Evolutionary conservation across 2,797 vertebrate species (phyloP).

Genomic region (Enteromius treurensis): DNA sequence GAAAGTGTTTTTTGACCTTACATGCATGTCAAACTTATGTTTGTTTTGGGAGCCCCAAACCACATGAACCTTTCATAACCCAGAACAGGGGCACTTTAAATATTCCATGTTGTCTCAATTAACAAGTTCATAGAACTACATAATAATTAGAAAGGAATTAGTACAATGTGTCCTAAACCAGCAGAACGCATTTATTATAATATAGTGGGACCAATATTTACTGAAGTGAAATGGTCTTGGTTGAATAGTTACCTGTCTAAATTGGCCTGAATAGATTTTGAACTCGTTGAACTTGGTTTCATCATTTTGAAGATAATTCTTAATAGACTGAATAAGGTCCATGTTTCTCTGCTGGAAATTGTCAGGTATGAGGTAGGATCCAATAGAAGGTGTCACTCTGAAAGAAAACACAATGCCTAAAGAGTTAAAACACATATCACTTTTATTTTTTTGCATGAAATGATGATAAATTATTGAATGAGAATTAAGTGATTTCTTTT

Average conservation of each 20-base stretch:
- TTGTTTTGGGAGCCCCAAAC: too few species aligned
- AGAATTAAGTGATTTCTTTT: background rate
- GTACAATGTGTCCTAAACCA: background rate
- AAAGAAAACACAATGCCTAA: conserved; percentile 17
- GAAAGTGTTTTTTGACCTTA: too few species aligned
- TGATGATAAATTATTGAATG: background rate
- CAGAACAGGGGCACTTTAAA: too few species aligned
- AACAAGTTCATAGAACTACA: background rate
- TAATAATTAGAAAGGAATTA: background rate
- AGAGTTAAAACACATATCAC: background rate
- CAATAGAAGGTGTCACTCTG: conserved; percentile 72
- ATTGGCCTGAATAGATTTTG: conserved; percentile 93
- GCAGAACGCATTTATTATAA: background rate
- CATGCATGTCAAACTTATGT: too few species aligned
- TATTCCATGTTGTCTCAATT: too few species aligned
- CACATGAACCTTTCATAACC: too few species aligned
- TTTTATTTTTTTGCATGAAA: background rate
- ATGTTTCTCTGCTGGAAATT: conserved; percentile 95
- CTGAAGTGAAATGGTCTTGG: background rate
- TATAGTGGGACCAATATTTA: background rate
- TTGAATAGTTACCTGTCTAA: conserved; percentile 88
- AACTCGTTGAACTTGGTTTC: conserved; percentile 94
- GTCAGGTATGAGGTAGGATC: conserved; percentile 87
- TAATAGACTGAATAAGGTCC: conserved; percentile 93
- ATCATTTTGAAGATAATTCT: conserved; percentile 86